Evolutionary conservation across 1,140 invertebrate genomes (phyloP), one percentile per base, ranked within the genome.

Genomic region (Brachionus manjavacas): DNA sequence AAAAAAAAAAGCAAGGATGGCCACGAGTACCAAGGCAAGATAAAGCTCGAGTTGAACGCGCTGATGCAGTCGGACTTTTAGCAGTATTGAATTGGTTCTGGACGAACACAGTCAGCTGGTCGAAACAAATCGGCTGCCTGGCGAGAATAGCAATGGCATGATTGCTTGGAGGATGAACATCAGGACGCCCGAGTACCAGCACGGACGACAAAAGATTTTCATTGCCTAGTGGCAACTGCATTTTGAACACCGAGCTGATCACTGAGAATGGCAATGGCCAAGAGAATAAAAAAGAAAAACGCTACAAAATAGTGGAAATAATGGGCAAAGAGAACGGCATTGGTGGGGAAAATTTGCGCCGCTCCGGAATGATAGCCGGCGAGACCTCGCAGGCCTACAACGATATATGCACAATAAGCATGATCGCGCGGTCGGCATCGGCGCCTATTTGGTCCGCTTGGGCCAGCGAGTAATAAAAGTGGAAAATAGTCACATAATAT

Each of bases 401-500:
- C 70, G 96, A 99, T 88, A 92, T 99, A 23, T 93, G 98, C 11
- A 99, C 98, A 8, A 98, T 99, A 85, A 98, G 96, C 0, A 92
- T 99, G 90, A 90, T 89, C 91, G 98, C 31, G 95, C 97, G 23
- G 98, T 99, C 87, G 98, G 98, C 86, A 99, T 99, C 87, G 97
- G 98, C 12, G 94, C 97, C 0, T 99, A 99, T 88, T 90, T 99
- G 6, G 93, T 99, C 6, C 92, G 96, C 86, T 91, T 98, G 20
- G 95, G 95, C 1, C 96, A 97, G 88, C 91, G 96, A 85, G 94
- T 98, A 0, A 97, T 99, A 84, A 97, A 99, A 90, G 95, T 99
- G 85, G 97, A 99, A 86, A 98, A 95, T 87, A 99, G 97, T 0
- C 96, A 97, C 87, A 97, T 99, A 74, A 99, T 99, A 89, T 92